These are phyloP conservation scores for Hypena proboscidalis DNA, from an alignment of 2,888 invertebrate species.

Conservation along the genomic window DNA sequence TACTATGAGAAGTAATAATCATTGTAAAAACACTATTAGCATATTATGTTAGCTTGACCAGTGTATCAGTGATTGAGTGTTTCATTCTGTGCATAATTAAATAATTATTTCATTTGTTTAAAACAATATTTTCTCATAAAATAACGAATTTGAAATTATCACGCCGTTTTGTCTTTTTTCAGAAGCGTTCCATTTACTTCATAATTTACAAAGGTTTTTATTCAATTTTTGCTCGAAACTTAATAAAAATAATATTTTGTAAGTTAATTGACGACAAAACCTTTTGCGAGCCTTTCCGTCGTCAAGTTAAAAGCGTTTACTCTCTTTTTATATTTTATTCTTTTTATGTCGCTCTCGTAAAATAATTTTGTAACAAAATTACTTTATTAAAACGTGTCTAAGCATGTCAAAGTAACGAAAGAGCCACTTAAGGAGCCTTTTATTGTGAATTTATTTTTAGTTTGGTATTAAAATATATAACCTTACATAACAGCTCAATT, in stretches of 20 bases:
- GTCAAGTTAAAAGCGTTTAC: constrained; percentile 24
- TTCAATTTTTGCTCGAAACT: constrained; percentile 17
- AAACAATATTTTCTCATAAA: too few relatives aligned
- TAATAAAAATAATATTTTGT: constrained; percentile 23
- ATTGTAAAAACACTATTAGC: too few relatives aligned
- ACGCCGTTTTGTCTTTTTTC: constrained; percentile 1
- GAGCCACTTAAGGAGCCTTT: neutral
- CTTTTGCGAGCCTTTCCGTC: constrained; percentile 21
- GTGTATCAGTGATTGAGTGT: too few relatives aligned
- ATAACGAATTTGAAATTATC: too few relatives aligned
- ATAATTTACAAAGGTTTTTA: constrained; percentile 17
- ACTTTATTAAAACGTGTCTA: constrained; percentile 14
- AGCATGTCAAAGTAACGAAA: neutral
- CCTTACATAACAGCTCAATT: too few relatives aligned
- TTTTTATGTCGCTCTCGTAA: constrained; percentile 10
- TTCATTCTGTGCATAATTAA: too few relatives aligned
- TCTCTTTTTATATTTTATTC: constrained; percentile 17
- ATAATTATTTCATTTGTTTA: too few relatives aligned
- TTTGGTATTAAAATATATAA: neutral
- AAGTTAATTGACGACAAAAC: constrained; percentile 38
- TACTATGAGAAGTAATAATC: too few relatives aligned
- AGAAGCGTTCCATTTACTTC: neutral
- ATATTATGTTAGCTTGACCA: too few relatives aligned
- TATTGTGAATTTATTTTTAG: neutral
- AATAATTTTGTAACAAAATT: constrained; percentile 20